These are phyloP conservation scores for Hetaerina titia DNA, from an alignment of 2,888 invertebrate species.

Conservation along the genomic window DNA sequence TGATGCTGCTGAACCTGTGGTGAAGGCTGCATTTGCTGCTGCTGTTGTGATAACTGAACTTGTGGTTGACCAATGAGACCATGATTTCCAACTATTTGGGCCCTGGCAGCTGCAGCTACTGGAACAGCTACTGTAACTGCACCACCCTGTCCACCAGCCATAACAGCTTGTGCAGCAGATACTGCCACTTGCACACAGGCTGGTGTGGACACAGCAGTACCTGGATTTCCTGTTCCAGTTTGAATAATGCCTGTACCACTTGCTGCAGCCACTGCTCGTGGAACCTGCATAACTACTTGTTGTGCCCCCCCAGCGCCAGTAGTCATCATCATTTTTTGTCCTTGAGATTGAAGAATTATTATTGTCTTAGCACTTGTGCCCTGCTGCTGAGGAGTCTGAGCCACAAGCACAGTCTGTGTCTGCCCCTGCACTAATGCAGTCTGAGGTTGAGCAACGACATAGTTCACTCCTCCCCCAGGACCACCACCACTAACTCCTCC, in stretches of 20 bases:
- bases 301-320: slow-evolving; percentile 80
- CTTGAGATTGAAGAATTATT: slow-evolving; percentile 84
- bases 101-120: slow-evolving; percentile 49
- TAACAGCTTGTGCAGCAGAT: slow-evolving; percentile 62
- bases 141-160: slow-evolving; percentile 48
- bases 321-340: slow-evolving; percentile 81
- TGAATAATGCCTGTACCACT: slow-evolving; percentile 65
- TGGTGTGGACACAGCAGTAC: slow-evolving; percentile 18
- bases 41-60: slow-evolving; percentile 47
- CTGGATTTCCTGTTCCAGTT: slow-evolving; percentile 25
- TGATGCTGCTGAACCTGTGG: not conserved
- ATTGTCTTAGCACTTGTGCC: slow-evolving; percentile 84
- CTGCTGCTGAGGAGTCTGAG: slow-evolving; percentile 84
- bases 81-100: slow-evolving; percentile 51
- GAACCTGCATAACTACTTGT: slow-evolving; percentile 82
- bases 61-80: slow-evolving; percentile 49
- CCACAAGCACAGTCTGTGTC: slow-evolving; percentile 83
- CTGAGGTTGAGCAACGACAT: slow-evolving; percentile 84
- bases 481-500: slow-evolving; percentile 76
- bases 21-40: slow-evolving; percentile 8
- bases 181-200: slow-evolving; percentile 66
- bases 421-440: slow-evolving; percentile 82
- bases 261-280: slow-evolving; percentile 70
- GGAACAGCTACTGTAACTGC: slow-evolving; percentile 63
- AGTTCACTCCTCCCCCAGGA: slow-evolving; percentile 81